These are phyloP conservation scores for Nudaria mundana DNA, from an alignment of 2,888 invertebrate genomes.

Conservation along the genomic window DNA sequence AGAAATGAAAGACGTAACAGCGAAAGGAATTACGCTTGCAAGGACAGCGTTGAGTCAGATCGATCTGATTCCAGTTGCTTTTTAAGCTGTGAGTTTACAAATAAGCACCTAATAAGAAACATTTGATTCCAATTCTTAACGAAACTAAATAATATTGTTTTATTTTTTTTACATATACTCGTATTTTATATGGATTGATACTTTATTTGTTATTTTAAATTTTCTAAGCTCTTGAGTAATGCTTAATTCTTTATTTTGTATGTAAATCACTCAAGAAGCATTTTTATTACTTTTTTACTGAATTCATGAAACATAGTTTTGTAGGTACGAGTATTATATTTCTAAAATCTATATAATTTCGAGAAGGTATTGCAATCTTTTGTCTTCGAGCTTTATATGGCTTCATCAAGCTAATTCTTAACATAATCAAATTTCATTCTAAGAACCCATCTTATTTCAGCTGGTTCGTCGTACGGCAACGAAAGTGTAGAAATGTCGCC, in stretches of 20 bases:
- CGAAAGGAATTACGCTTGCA: slow-evolving; percentile 57
- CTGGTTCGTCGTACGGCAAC: slow-evolving; percentile 73
- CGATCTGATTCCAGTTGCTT: slow-evolving; percentile 77
- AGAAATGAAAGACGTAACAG: slow-evolving; percentile 48
- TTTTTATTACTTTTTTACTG: no score
- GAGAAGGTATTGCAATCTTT: slow-evolving; percentile 4
- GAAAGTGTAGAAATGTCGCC: slow-evolving; percentile 76
- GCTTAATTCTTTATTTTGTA: no score
- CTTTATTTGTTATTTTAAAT: neutral
- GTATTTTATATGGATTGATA: neutral
- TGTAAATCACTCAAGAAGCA: no score
- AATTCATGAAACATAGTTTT: no score
- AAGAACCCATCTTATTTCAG: slow-evolving; percentile 39
- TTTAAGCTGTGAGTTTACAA: slow-evolving; percentile 73
- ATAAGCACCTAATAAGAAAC: slow-evolving; percentile 29
- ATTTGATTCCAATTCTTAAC: slow-evolving; percentile 8
- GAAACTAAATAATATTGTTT: no score
- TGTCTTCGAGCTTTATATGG: slow-evolving; percentile 23
- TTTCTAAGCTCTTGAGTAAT: no score
- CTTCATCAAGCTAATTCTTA: slow-evolving; percentile 5
- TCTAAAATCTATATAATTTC: no score
- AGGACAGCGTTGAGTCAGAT: slow-evolving; percentile 62
- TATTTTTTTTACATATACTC: no score
- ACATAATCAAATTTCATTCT: neutral
- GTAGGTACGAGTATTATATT: no score